Conservation (phyloP, 2,797 vertebrate genomes). For the Rachycentron canadum region DNA sequence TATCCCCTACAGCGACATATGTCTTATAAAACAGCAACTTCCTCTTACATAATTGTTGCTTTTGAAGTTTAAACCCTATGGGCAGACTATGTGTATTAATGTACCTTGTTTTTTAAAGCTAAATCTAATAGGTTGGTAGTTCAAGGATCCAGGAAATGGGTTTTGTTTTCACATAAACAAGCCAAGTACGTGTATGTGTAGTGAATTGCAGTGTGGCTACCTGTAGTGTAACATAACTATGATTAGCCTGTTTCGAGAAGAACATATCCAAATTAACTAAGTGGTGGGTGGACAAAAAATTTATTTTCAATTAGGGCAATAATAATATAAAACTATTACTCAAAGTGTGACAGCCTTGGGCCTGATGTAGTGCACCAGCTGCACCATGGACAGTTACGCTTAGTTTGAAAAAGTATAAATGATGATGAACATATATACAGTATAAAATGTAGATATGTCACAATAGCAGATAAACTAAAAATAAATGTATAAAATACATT, state of each 20-base stretch:
- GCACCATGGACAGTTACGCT: too few relatives aligned
- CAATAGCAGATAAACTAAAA: background rate
- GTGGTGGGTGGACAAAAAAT: too few relatives aligned
- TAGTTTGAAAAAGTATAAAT: too few relatives aligned
- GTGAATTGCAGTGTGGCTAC: background rate
- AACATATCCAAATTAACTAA: too few relatives aligned
- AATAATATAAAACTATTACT: too few relatives aligned
- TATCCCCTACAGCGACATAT: background rate
- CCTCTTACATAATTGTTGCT: background rate
- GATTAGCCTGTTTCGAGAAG: too few relatives aligned
- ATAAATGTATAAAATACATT: background rate
- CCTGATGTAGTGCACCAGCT: too few relatives aligned
- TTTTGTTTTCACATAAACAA: background rate
- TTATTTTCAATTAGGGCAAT: too few relatives aligned
- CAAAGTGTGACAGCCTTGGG: too few relatives aligned
- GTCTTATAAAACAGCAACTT: background rate
- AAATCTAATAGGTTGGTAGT: background rate
- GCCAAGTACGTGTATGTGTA: background rate
- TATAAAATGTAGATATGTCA: background rate
- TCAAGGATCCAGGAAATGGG: background rate
- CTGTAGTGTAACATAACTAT: too few relatives aligned
- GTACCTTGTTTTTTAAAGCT: background rate
- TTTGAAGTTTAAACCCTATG: background rate
- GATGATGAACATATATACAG: background rate
- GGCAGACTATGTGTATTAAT: background rate